These are phyloP conservation scores for Ametastegia equiseti DNA, from an alignment of 2,888 invertebrate genomes.

Conservation along the genomic window DNA sequence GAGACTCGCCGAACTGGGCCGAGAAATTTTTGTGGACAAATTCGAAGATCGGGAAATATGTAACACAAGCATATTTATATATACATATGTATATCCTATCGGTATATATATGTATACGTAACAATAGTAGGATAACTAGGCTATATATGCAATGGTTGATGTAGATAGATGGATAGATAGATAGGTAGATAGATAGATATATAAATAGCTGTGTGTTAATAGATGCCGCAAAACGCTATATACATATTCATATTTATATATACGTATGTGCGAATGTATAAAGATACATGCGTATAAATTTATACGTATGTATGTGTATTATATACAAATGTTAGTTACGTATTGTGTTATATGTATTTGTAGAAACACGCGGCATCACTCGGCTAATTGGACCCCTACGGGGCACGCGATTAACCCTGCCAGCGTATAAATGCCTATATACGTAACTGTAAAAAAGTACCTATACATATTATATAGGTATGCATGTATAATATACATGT, in stretches of 20 bases:
- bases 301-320: not conserved
- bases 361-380: slow-evolving; percentile 16
- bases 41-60: not conserved
- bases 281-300: too few relatives aligned
- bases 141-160: not conserved
- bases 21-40: not conserved
- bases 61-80: too few relatives aligned
- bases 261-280: not conserved
- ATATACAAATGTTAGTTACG: too few relatives aligned
- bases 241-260: not conserved
- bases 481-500: not conserved
- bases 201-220: too few relatives aligned
- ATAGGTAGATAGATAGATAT: not conserved
- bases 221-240: too few relatives aligned
- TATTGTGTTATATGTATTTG: not conserved
- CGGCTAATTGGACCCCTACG: slow-evolving; percentile 38
- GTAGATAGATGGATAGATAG: not conserved
- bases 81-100: too few relatives aligned
- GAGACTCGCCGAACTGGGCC: not conserved
- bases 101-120: too few relatives aligned
- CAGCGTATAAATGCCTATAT: not conserved
- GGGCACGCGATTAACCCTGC: slow-evolving; percentile 34
- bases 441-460: not conserved
- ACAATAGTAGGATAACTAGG: not conserved
- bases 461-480: not conserved